Base-by-base conservation (phyloP, 2,888 invertebrate genomes). In the Heliconius erato region DNA sequence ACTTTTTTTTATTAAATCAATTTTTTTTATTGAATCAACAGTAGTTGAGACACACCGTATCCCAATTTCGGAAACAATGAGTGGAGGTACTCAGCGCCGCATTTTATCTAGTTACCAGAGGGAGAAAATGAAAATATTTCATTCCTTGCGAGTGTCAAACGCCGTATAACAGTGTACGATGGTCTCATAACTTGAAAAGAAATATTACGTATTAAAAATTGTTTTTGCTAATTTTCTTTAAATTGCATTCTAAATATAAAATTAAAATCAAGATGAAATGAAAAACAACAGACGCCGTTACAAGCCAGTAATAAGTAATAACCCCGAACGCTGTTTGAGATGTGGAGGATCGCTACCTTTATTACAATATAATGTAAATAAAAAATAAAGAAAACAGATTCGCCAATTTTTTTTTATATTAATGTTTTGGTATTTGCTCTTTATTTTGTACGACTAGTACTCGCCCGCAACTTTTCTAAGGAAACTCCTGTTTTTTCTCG, bases 271-370 rank as follows among this genome's bases (percentile, higher is more conserved):
- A 3, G 23, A 14, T 23, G 14, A 76, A 76, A 67, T 78, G n/a
- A 68, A 19, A 68, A 63, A 35, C 63, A 77, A 35, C 63, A 77
- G 44, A 16, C 7, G 76, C 76, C 59, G 76, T 63, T 35, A 76
- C 76, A 76, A 26, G 63, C n/a, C 35, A 76, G 76, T 76, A 63
- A 76, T 76, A 63, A 76, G 67, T 68, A 68, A 76, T 76, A 76
- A 80, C 68, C 49, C 19, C 67, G 26, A 68, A 74, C 67, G 74
- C 11, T 68, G 35, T 67, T 72, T 49, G 26, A 68, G 63, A 77
- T 77, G 63, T 65, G n/a, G 65, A 26, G 63, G 77, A 19, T 77
- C 26, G 28, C 49, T n/a, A 40, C 65, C 28, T 78, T 78, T 68
- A 78, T 78, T 68, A 68, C 78, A 49, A 68, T 78, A 68, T 12